Percentiles rank a stretch among this genome's conserved stretches.
phyloP scores from a whole-genome alignment of 2,888 invertebrate species.

The Heliconius cydno region DNA sequence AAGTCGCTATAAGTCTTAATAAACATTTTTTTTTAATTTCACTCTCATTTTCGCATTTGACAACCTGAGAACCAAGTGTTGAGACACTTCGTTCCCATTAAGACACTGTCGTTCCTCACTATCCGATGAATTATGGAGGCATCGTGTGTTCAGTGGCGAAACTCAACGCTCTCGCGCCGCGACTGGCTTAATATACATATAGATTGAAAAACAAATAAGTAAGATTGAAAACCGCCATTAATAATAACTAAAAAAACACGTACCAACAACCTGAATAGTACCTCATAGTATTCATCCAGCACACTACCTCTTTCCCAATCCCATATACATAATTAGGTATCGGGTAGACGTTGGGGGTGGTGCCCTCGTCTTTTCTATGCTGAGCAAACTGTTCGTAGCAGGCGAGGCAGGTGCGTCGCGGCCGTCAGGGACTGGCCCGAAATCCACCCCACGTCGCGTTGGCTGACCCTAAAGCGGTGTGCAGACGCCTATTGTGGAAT shows the following conservation, averaged over 20 bases:
- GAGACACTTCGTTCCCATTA: too few relatives aligned
- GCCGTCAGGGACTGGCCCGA: conserved; percentile 62
- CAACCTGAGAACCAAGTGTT: too few relatives aligned
- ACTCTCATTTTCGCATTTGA: background rate
- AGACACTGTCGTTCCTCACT: too few relatives aligned
- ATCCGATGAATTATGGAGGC: too few relatives aligned
- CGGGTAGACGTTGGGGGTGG: conserved; percentile 27
- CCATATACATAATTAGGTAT: conserved; percentile 34
- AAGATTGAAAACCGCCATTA: background rate
- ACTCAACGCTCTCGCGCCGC: too few relatives aligned
- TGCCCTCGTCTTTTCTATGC: conserved; percentile 37
- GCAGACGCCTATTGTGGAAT: conserved; percentile 12
- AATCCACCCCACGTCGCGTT: conserved; percentile 60
- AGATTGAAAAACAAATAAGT: too few relatives aligned
- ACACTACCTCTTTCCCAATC: conserved; percentile 9
- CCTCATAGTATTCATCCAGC: conserved; percentile 10
- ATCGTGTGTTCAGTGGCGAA: too few relatives aligned
- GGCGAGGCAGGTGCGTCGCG: conserved; percentile 59
- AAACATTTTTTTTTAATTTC: background rate
- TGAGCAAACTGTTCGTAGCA: conserved; percentile 55
- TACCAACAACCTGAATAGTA: background rate
- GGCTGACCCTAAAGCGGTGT: conserved; percentile 56
- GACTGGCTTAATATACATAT: too few relatives aligned
- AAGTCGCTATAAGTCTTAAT: background rate
- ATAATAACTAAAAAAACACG: background rate